Evolutionary conservation across 2,888 invertebrate genomes (phyloP), one percentile per base, ranked within the genome.

Genomic region (Dynastes grantii): DNA sequence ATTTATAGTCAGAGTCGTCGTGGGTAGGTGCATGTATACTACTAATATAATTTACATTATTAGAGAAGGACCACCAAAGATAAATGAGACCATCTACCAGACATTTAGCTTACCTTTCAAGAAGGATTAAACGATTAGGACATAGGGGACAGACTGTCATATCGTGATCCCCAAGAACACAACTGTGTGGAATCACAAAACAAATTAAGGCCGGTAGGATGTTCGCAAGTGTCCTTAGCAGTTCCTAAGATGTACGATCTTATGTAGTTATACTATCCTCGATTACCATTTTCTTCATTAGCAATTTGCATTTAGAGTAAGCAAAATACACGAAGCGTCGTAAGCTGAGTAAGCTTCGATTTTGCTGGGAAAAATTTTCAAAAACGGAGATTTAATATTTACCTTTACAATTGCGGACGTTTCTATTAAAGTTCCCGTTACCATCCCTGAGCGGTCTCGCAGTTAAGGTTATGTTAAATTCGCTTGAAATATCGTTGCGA

Each of bases 51-150:
- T 73, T 40, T 73, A 22, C 73, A 73, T 58, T 40, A 58, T 40
- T 58, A 73, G 22, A 2, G 11, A 22, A 37, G 11, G 58, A 58
- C 40, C 40, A 13, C 51, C 58, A 13, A 58, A 73, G 71, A 73
- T 73, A 73, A 73, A 73, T 73, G 55, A 40, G 71, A 58, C 71
- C 58, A 16, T 11, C 58, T 58, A 40, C 71, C 40, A 73, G 55
- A 71, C 37, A 37, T 73, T 73, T 55, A 73, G 55, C 71, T 58
- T 37, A 37, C 73, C 73, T 73, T 73, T 73, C 73, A 73, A 73
- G 73, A 61, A 22, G 73, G 73, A 73, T 73, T 73, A 73, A 73
- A 40, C 51, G 73, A 73, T 73, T 73, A 73, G 58, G 58, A 40
- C 22, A 40, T 8, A 29, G 40, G 55, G 73, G 55, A n/a, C 37